phyloP scores from a whole-genome alignment of 2,888 invertebrate genomes.

The Dendrolimus pini region DNA sequence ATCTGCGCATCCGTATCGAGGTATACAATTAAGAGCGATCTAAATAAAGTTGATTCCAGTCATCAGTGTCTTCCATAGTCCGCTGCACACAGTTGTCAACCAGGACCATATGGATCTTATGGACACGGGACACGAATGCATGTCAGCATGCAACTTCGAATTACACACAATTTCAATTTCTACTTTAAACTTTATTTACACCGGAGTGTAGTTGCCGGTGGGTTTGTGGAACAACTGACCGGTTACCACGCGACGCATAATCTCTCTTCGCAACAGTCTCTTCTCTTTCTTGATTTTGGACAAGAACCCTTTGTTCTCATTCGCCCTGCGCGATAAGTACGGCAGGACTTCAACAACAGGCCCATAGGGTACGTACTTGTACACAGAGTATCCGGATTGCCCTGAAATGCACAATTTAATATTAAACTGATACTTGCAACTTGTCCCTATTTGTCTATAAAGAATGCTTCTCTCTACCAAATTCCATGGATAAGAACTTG shows the following conservation, averaged over 20 bases:
- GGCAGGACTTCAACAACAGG: constrained; percentile 98
- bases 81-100: no score
- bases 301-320: constrained; percentile 96
- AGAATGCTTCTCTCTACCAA: no score
- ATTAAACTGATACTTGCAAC: not conserved
- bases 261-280: constrained; percentile 85
- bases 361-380: constrained; percentile 99
- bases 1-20: no score
- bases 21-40: no score
- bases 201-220: constrained; percentile 90
- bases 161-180: no score
- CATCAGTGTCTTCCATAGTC: no score
- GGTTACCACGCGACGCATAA: constrained; percentile 82
- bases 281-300: constrained; percentile 96
- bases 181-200: constrained; percentile 68
- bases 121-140: no score
- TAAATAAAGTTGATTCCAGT: no score
- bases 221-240: constrained; percentile 91
- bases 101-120: no score
- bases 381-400: constrained; percentile 98
- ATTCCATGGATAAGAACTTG: no score
- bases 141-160: no score
- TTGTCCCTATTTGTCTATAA: no score
- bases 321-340: constrained; percentile 96
- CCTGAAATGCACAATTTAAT: constrained; percentile 74